Evolutionary conservation across 2,888 invertebrate species (phyloP).

Genomic region (Amblyjoppa fuscipennis): DNA sequence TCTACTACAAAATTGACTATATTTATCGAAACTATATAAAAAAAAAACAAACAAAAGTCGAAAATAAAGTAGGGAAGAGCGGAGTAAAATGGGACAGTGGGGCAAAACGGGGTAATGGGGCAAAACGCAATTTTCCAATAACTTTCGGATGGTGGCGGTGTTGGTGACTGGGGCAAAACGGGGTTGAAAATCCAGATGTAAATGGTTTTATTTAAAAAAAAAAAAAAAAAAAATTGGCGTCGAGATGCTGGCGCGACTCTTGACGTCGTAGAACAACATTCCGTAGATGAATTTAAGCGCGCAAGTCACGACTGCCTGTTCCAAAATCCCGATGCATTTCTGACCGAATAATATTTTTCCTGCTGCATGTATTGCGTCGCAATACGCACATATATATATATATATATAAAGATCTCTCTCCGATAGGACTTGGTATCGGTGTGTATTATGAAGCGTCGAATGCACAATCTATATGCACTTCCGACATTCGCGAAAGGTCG

Average conservation of each 20-base stretch:
- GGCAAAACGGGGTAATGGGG: too few species aligned
- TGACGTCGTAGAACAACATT: background rate
- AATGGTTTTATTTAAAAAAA: background rate
- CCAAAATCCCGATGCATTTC: background rate
- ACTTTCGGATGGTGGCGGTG: too few species aligned
- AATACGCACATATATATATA: background rate
- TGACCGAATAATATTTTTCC: background rate
- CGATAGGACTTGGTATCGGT: slow-evolving; percentile 20
- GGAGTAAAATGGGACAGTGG: too few species aligned
- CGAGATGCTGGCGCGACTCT: too few species aligned
- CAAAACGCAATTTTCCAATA: too few species aligned
- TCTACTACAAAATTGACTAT: too few species aligned
- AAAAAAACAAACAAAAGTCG: too few species aligned
- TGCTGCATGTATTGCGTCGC: background rate
- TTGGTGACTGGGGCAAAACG: too few species aligned
- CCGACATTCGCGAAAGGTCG: slow-evolving; percentile 28
- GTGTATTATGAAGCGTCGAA: slow-evolving; percentile 31
- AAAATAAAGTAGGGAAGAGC: too few species aligned
- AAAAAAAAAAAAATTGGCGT: background rate
- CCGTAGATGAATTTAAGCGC: background rate
- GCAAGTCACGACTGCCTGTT: background rate
- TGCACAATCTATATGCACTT: slow-evolving; percentile 22
- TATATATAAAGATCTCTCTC: background rate
- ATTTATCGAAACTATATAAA: too few species aligned
- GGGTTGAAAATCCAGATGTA: too few species aligned